Percentiles rank a stretch among this genome's conserved stretches.
Evolutionary conservation across 2,888 invertebrate species (phyloP).

Genomic region (Lepetodrilus schrolli): DNA sequence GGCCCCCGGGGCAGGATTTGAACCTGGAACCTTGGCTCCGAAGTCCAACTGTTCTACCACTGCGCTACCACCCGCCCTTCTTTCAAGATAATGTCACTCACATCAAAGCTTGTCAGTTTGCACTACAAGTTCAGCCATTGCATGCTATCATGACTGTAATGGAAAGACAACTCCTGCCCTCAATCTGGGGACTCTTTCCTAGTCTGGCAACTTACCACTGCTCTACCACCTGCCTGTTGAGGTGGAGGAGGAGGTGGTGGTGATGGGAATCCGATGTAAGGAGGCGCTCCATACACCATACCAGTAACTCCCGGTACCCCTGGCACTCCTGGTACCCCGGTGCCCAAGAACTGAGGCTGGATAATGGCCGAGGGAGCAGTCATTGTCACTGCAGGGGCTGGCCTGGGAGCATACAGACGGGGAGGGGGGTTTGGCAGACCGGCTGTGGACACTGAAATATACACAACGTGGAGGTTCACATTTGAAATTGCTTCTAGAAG

Average conservation of each 20-base stretch:
- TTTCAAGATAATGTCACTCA: too few species aligned
- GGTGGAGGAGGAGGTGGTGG: conserved; percentile 42
- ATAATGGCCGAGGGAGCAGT: conserved; percentile 37
- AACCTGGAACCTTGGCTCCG: too few species aligned
- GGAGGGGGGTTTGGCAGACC: conserved; percentile 43
- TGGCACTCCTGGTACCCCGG: conserved; percentile 37
- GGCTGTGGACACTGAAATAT: conserved; percentile 38
- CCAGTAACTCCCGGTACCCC: conserved; percentile 30
- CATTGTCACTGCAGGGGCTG: conserved; percentile 33
- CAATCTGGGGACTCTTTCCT: neutral
- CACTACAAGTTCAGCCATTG: too few species aligned
- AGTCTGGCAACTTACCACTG: neutral
- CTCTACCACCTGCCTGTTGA: too few species aligned
- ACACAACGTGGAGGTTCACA: too few species aligned
- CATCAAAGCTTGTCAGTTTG: too few species aligned
- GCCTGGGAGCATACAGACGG: conserved; percentile 41
- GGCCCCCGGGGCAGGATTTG: too few species aligned
- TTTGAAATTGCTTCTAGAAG: too few species aligned
- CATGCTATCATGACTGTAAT: neutral
- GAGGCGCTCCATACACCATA: conserved; percentile 49
- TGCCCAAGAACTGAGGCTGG: conserved; percentile 40
- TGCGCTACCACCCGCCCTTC: too few species aligned
- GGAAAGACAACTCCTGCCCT: too few species aligned
- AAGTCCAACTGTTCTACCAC: too few species aligned
- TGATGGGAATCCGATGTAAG: conserved; percentile 48